Evolutionary conservation across 2,797 vertebrate genomes (phyloP), one percentile per base, ranked within the genome.

Genomic region (Molossus alvarezi): DNA sequence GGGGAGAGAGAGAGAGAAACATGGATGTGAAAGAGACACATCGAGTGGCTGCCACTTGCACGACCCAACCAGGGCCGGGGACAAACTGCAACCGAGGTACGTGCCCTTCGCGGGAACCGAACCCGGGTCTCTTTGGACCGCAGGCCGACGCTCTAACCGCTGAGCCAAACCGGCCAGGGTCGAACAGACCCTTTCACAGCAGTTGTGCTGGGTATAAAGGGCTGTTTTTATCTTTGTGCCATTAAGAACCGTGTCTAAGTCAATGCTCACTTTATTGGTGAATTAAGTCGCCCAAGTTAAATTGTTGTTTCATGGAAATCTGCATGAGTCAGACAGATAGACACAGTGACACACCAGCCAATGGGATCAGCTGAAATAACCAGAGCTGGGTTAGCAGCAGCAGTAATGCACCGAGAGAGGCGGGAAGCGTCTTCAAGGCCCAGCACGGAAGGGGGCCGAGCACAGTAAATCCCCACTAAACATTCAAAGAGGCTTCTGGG

Each of bases 151-250:
- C 33, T 33, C 33, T 33, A 33, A 33, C 33, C 33, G 33, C 33
- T 33, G 33, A 33, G 33, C 33, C 33, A 33, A 33, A 33, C 33
- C 33, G 33, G 33, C 33, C 2, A 12, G 58, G 93, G 97, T 3
- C 97, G 84, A 97, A 98, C 92, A 97, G 98, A 97, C 89, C 96
- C 96, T 86, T 97, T 97, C 96, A 95, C 91, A 95, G 98, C 97
- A 96, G 91, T 96, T 96, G 93, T 97, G 97, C 95, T 96, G 97
- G 97, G 95, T 96, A 97, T 92, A 95, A 97, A 97, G 93, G 97
- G 92, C 62, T 8, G 15, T 93, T 91, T 96, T 97, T 97, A 97
- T 97, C 97, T 97, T 86, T 1, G n/a, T 88, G 95, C 96, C 75
- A 69, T 92, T 88, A 80, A 65, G 96, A 97, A 96, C 96, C 88